These are phyloP conservation scores for Protaetia brevitarsis DNA, from an alignment of 1,140 invertebrate species.

Conservation along the genomic window DNA sequence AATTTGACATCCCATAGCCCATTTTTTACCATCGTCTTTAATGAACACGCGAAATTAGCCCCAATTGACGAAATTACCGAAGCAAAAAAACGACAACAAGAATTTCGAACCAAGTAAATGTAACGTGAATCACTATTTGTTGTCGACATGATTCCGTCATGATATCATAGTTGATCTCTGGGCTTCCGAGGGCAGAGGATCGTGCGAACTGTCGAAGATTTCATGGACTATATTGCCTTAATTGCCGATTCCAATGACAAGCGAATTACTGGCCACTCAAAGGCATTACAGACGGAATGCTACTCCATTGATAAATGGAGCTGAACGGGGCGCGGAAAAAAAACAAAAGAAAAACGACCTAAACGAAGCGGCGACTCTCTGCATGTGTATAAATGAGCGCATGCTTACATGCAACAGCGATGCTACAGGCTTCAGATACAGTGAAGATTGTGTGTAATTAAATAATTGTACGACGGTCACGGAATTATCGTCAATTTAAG, in stretches of 20 bases:
- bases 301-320: slow-evolving; percentile 20
- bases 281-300: slow-evolving; percentile 11
- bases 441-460: background rate
- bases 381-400: background rate
- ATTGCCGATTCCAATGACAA: slow-evolving; percentile 29
- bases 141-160: slow-evolving; percentile 31
- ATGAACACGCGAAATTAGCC: background rate
- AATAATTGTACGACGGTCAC: slow-evolving; percentile 6
- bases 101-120: slow-evolving; percentile 2
- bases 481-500: slow-evolving; percentile 1
- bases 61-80: slow-evolving; percentile 1
- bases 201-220: slow-evolving; percentile 40
- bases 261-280: slow-evolving; percentile 21
- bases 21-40: no score
- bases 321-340: slow-evolving; percentile 6
- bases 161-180: slow-evolving; percentile 37
- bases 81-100: background rate
- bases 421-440: background rate
- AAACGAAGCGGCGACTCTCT: background rate
- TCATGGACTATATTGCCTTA: slow-evolving; percentile 34
- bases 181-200: slow-evolving; percentile 36
- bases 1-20: no score
- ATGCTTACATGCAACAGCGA: background rate
- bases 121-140: slow-evolving; percentile 35
- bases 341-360: slow-evolving; percentile 29